These are phyloP conservation scores for Tryphoninae sp. DNA, from an alignment of 2,888 invertebrate species.

Conservation along the genomic window DNA sequence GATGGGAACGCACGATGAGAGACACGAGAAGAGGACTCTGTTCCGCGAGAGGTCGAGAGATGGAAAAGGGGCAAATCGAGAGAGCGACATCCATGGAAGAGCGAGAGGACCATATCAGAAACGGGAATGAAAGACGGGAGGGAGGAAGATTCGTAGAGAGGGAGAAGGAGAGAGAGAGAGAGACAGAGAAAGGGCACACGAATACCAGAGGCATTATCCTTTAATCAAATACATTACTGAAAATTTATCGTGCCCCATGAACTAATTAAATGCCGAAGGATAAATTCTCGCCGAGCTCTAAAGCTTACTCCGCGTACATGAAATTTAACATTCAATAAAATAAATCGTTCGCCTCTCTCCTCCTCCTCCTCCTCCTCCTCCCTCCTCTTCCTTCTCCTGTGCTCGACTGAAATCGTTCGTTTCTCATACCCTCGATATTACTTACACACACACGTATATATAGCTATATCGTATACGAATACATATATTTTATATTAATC, in stretches of 20 bases:
- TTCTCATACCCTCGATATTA: constrained; percentile 63
- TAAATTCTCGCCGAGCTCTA: constrained; percentile 77
- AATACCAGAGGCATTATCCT: constrained; percentile 80
- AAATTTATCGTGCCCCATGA: constrained; percentile 80
- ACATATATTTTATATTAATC: constrained; percentile 52
- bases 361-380: constrained; percentile 11
- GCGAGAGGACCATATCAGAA: constrained; percentile 35
- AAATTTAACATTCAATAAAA: constrained; percentile 80
- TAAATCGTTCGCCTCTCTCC: constrained; percentile 71
- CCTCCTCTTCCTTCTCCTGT: constrained; percentile 37
- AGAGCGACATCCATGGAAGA: constrained; percentile 56
- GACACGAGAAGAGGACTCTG: constrained; percentile 46
- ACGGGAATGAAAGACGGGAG: constrained; percentile 57
- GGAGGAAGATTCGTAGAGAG: constrained; percentile 64
- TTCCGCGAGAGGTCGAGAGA: constrained; percentile 51
- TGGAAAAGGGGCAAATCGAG: constrained; percentile 43
- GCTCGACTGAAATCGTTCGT: constrained; percentile 70
- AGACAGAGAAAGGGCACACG: constrained; percentile 53
- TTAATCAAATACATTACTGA: constrained; percentile 81
- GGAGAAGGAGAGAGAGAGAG: constrained; percentile 63
- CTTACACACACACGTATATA: background rate
- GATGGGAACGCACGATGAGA: constrained; percentile 41
- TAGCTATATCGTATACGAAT: constrained; percentile 34
- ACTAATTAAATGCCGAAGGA: constrained; percentile 81
- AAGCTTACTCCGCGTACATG: constrained; percentile 75